Base-by-base conservation (phyloP, 2,113 vertebrate species). In the Delphinapterus leucas region DNA sequence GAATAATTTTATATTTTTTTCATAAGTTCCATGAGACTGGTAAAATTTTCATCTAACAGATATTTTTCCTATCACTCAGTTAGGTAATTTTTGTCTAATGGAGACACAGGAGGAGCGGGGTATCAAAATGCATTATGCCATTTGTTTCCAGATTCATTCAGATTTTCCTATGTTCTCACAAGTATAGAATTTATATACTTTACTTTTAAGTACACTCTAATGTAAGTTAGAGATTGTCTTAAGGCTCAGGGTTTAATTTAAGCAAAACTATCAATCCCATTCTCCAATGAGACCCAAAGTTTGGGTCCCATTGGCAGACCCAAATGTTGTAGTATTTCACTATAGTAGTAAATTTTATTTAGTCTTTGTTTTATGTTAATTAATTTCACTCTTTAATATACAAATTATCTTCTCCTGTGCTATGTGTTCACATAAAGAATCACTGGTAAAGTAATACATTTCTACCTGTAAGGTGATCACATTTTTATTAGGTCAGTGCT, bases 401-500 rank as follows among this genome's bases (percentile, higher is more conserved):
- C 20, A 95, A 81, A 90, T 98, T 93, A 92, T 76, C 90, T 97
- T 98, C 68, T 80, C 73, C 68, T 88, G 17, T 60, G 25, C 8
- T 74, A 11, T 93, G 55, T 94, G 90, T 97, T 92, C 94, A 96
- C 61, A 76, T 95, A 58, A 97, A 96, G 91, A 96, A 94, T 93
- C 85, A 96, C 25, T 74, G 21, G 55, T 73, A 84, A 92, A 94
- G 90, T 96, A 96, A 31, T n/a, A 95, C 84, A 82, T 91, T 97
- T 87, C 49, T n/a, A 41, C 97, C 47, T 90, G 76, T 97, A 97
- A 31, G 60, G 63, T 93, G 96, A 94, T 70, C 93, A 98, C 83
- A 98, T 95, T 79, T 95, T 98, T 95, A 96, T 82, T 97, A 97
- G 60, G 80, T 96, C 96, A 95, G 89, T 97, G 38, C 82, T 87